Conservation (phyloP, 2,113 vertebrate genomes). For the Cheirogaleus medius region DNA sequence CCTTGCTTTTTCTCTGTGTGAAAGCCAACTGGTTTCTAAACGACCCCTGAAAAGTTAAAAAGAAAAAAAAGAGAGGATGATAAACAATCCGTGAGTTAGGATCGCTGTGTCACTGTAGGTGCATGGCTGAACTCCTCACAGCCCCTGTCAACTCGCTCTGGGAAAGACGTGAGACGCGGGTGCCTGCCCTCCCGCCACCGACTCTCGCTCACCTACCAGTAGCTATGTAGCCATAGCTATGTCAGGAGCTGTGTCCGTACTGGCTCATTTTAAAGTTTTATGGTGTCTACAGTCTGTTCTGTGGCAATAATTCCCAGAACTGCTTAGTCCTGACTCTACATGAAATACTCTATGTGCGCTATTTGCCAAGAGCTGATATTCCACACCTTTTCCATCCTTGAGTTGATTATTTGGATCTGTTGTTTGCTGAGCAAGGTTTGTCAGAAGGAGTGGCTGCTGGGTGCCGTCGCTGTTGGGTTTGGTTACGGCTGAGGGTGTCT, state of each 20-base stretch:
- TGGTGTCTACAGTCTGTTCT: accelerated
- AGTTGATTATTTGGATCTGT: accelerated
- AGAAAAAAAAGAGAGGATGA: neutral
- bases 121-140: accelerated
- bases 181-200: accelerated
- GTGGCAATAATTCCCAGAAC: neutral
- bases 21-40: neutral
- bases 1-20: neutral
- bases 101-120: accelerated
- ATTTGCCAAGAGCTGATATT: neutral
- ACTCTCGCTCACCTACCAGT: neutral
- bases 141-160: accelerated
- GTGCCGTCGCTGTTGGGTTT: accelerated
- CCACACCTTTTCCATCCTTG: accelerated
- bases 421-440: neutral
- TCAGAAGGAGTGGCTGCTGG: accelerated
- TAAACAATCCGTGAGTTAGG: neutral
- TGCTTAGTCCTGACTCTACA: accelerated
- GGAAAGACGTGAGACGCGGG: accelerated
- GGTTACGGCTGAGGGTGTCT: accelerated
- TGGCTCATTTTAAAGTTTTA: neutral
- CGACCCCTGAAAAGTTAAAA: neutral
- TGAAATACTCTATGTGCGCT: accelerated
- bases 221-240: no score
- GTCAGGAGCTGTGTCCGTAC: neutral